Evolutionary conservation across 2,888 invertebrate species (phyloP).

Genomic region (Nipponacmea schrenckii): DNA sequence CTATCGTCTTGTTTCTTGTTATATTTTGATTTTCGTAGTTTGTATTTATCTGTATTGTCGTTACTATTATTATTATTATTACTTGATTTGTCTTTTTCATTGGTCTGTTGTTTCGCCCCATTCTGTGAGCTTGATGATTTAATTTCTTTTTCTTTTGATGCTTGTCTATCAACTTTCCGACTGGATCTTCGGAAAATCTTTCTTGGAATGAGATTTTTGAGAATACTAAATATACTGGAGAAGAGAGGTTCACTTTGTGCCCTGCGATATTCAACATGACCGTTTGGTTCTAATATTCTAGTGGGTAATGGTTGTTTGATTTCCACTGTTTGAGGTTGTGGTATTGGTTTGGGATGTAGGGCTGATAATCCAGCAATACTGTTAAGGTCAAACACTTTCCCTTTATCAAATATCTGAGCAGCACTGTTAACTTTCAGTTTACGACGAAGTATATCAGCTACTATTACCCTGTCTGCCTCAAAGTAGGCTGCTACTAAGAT

Average conservation of each 20-base stretch:
- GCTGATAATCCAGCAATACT: conserved; percentile 54
- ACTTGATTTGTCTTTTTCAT: conserved; percentile 25
- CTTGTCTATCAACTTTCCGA: conserved; percentile 31
- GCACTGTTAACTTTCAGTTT: conserved; percentile 52
- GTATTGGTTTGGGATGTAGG: conserved; percentile 24
- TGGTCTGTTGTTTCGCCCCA: conserved; percentile 19
- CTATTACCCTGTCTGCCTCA: conserved; percentile 79
- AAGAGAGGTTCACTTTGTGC: conserved; percentile 35
- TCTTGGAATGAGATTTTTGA: conserved; percentile 40
- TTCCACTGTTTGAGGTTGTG: conserved; percentile 21
- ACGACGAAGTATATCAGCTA: conserved; percentile 60
- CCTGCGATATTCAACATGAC: conserved; percentile 41
- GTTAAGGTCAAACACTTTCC: conserved; percentile 68
- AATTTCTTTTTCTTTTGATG: conserved; percentile 28
- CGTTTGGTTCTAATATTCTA: conserved; percentile 38
- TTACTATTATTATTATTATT: conserved; percentile 4
- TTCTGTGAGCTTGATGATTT: conserved; percentile 15
- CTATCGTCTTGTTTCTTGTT: not conserved
- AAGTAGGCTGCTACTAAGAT: conserved; percentile 77
- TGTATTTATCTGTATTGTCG: not conserved
- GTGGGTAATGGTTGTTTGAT: conserved; percentile 26
- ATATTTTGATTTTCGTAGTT: not conserved
- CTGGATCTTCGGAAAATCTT: conserved; percentile 32
- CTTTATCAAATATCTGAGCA: conserved; percentile 74
- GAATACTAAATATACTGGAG: conserved; percentile 32